A percentile compares a stretch with the other conserved stretches of the same genome.
Evolutionary conservation across 1,140 invertebrate species (phyloP).

Genomic region (Aphidius gifuensis): DNA sequence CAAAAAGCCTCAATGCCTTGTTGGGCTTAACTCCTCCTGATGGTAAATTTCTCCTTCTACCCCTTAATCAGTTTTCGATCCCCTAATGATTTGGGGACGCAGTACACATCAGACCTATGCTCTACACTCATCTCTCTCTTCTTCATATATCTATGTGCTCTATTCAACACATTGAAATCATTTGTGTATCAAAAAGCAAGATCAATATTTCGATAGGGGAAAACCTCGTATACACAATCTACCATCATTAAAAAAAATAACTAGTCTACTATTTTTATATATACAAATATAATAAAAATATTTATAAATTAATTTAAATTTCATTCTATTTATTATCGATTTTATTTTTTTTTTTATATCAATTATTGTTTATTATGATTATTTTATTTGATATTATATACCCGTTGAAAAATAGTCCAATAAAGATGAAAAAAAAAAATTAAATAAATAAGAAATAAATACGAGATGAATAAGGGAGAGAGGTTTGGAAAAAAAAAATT

Average conservation of each 20-base stretch:
- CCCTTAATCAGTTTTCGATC: slow-evolving; percentile 52
- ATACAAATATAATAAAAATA: no score
- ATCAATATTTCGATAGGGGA: slow-evolving; percentile 4
- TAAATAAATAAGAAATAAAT: neutral
- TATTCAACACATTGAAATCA: neutral
- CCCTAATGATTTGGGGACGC: slow-evolving; percentile 48
- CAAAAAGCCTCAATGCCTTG: slow-evolving; percentile 24
- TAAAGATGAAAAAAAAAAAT: slow-evolving; percentile 9
- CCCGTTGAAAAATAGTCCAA: neutral
- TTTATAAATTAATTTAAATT: no score
- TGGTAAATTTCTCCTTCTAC: slow-evolving; percentile 2
- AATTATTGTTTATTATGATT: neutral
- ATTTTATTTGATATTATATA: neutral
- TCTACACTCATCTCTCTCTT: neutral
- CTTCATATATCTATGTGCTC: neutral
- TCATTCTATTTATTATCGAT: neutral
- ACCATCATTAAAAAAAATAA: no score
- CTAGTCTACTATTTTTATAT: no score
- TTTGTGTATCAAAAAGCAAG: neutral
- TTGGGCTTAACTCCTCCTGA: slow-evolving; percentile 34
- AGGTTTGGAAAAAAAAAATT: neutral
- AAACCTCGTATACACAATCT: neutral
- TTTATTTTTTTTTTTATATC: neutral
- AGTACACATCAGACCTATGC: slow-evolving; percentile 5
- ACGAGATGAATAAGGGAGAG: neutral